Percentiles rank a stretch among this genome's conserved stretches.
phyloP scores from a whole-genome alignment of 2,797 vertebrate species.

The Pelobates cultripes region DNA sequence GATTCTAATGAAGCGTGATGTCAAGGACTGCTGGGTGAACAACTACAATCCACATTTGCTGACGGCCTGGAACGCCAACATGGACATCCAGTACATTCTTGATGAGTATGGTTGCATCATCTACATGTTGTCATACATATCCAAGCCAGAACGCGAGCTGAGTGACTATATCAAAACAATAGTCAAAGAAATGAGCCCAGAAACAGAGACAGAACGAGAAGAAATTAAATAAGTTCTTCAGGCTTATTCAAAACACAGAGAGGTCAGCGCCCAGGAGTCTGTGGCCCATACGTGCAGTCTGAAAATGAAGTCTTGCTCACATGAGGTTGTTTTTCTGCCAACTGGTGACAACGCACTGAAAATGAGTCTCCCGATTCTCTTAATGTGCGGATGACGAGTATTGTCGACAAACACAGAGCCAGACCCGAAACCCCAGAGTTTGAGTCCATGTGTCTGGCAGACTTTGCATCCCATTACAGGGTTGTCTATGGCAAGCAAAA shows the following conservation, averaged over 20 bases:
- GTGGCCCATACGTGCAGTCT: constrained; percentile 15
- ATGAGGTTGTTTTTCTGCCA: constrained; percentile 16
- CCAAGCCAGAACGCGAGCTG: constrained; percentile 52
- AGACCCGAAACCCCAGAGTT: not conserved
- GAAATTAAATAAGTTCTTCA: constrained; percentile 1
- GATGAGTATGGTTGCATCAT: constrained; percentile 47
- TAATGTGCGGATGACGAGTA: not conserved
- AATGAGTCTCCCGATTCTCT: constrained; percentile 2
- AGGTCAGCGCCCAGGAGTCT: constrained; percentile 13
- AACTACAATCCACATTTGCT: constrained; percentile 19
- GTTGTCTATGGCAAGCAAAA: not conserved
- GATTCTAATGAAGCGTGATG: not conserved
- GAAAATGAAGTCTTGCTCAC: constrained; percentile 40
- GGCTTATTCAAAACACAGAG: constrained; percentile 6
- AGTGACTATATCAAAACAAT: constrained; percentile 34
- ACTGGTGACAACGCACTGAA: constrained; percentile 35
- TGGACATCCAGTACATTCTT: constrained; percentile 45
- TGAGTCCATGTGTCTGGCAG: not conserved
- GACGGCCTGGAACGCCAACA: constrained; percentile 37
- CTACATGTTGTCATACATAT: constrained; percentile 53
- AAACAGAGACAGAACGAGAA: not conserved
- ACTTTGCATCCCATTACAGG: no score
- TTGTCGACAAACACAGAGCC: no score
- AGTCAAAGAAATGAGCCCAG: constrained; percentile 7
- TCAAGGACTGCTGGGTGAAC: no score